Evolutionary conservation across 1,140 invertebrate genomes (phyloP).

Genomic region (Scaptomyza hsui): DNA sequence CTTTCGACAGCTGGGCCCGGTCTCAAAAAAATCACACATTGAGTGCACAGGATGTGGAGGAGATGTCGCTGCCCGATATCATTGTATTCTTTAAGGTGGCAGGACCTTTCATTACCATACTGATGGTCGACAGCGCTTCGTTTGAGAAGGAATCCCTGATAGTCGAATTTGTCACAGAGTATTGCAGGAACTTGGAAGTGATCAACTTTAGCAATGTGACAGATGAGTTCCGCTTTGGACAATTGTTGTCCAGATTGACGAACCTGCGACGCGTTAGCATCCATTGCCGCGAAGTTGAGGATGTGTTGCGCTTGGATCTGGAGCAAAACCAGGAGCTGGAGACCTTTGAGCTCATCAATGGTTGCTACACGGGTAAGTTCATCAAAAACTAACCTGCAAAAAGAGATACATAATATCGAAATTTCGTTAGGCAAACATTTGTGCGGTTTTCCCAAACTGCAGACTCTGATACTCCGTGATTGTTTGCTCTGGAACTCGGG

Average conservation of each 20-base stretch:
- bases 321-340: constrained; percentile 51
- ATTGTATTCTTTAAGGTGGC: constrained; percentile 62
- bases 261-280: constrained; percentile 43
- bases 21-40: constrained; percentile 18
- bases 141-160: constrained; percentile 65
- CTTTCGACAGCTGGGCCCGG: constrained; percentile 52
- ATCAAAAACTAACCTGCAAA: not conserved
- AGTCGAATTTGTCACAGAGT: constrained; percentile 61
- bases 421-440: constrained; percentile 53
- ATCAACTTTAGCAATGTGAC: constrained; percentile 60
- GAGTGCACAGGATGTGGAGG: constrained; percentile 48
- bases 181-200: constrained; percentile 58
- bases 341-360: constrained; percentile 60
- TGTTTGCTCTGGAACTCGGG: constrained; percentile 68
- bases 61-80: constrained; percentile 51
- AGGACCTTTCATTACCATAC: constrained; percentile 45
- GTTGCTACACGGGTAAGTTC: constrained; percentile 61
- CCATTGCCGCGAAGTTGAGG: constrained; percentile 65
- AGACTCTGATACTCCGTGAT: constrained; percentile 52
- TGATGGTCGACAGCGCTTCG: constrained; percentile 47
- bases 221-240: constrained; percentile 60
- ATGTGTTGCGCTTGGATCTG: constrained; percentile 57
- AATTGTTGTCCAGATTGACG: constrained; percentile 41
- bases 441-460: constrained; percentile 58
- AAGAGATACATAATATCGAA: not conserved